Evolutionary conservation across 1,140 invertebrate genomes (phyloP).

Genomic region (Drosophila bipectinata): DNA sequence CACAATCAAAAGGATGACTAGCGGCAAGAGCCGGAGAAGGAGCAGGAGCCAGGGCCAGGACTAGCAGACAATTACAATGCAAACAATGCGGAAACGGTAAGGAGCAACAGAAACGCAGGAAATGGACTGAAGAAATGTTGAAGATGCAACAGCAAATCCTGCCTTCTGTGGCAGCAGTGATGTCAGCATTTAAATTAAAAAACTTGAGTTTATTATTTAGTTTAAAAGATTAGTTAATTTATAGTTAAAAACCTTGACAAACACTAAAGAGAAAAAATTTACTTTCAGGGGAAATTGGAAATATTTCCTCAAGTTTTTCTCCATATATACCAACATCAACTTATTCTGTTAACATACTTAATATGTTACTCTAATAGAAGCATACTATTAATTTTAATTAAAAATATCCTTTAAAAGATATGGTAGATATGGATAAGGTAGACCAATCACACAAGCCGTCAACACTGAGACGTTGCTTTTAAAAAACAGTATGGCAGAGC

Average conservation of each 20-base stretch:
- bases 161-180: slow-evolving; percentile 19
- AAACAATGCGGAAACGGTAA: slow-evolving; percentile 59
- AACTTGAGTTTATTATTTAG: neutral
- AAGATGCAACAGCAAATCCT: slow-evolving; percentile 52
- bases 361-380: too few relatives aligned
- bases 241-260: too few relatives aligned
- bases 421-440: neutral
- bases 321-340: too few relatives aligned
- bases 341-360: too few relatives aligned
- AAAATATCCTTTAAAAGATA: too few relatives aligned
- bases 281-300: too few relatives aligned
- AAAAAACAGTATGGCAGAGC: slow-evolving; percentile 17
- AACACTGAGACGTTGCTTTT: slow-evolving; percentile 11
- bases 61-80: slow-evolving; percentile 71
- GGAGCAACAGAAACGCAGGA: slow-evolving; percentile 62
- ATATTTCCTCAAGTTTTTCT: too few relatives aligned
- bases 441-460: slow-evolving; percentile 1
- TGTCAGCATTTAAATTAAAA: neutral
- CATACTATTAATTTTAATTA: too few relatives aligned
- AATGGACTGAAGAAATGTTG: slow-evolving; percentile 51
- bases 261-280: too few relatives aligned
- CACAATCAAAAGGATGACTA: slow-evolving; percentile 15
- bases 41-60: slow-evolving; percentile 11
- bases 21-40: slow-evolving; percentile 9
- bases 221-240: neutral